Percentiles rank a stretch among this genome's conserved stretches.
Evolutionary conservation across 2,797 vertebrate species (phyloP).

Genomic region (Adelosebastes latens): DNA sequence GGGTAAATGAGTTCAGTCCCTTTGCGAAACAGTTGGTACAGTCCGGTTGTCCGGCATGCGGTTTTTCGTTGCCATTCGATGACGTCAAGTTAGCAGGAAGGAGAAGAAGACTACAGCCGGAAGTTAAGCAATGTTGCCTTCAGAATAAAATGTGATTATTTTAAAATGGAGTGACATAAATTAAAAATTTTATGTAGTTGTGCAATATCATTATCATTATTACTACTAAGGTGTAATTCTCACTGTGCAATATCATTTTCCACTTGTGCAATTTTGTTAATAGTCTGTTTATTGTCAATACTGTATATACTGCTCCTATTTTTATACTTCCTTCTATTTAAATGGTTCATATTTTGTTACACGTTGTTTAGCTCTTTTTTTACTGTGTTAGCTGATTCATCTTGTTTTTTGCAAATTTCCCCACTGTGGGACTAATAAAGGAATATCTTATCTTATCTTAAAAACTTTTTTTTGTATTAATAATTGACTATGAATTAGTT

Average conservation of each 20-base stretch:
- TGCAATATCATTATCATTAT: not conserved
- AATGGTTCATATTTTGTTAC: too few species aligned
- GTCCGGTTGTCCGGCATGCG: slow-evolving; percentile 68
- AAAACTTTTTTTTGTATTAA: not conserved
- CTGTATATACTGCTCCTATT: too few species aligned
- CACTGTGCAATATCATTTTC: too few species aligned
- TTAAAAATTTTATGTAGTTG: not conserved
- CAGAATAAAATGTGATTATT: slow-evolving; percentile 48
- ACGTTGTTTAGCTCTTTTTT: too few species aligned
- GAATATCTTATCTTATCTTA: too few species aligned
- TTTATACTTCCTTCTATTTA: too few species aligned
- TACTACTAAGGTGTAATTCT: too few species aligned
- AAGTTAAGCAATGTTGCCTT: not conserved
- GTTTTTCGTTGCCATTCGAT: slow-evolving; percentile 25
- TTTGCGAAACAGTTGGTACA: slow-evolving; percentile 50
- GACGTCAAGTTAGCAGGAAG: not conserved
- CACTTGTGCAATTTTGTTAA: too few species aligned
- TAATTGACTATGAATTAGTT: not conserved
- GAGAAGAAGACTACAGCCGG: not conserved
- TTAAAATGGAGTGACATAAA: not conserved
- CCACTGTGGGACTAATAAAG: too few species aligned
- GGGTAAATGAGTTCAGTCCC: not conserved
- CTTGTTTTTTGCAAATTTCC: too few species aligned
- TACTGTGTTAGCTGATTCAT: too few species aligned
- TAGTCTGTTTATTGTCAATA: too few species aligned